phyloP scores from a whole-genome alignment of 2,888 invertebrate genomes.

The Callyntrura sp. region DNA sequence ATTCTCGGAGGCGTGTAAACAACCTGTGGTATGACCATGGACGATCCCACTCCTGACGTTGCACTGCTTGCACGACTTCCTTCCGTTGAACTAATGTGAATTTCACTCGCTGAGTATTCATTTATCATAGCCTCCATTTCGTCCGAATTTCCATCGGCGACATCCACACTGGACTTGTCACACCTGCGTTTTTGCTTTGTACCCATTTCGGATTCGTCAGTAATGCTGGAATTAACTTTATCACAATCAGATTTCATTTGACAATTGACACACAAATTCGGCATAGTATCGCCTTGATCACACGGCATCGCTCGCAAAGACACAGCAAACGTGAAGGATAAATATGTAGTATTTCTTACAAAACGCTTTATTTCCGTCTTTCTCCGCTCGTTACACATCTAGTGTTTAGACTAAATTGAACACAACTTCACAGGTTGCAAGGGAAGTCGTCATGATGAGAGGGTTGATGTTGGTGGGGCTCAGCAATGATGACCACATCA shows the following conservation, averaged over 20 bases:
- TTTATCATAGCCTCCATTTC: slow-evolving; percentile 17
- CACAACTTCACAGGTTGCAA: neutral
- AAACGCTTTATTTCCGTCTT: neutral
- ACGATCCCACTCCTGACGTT: neutral
- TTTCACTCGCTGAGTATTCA: slow-evolving; percentile 34
- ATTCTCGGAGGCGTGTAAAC: slow-evolving; percentile 64
- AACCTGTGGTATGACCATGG: slow-evolving; percentile 58
- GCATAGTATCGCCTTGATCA: neutral
- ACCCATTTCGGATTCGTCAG: slow-evolving; percentile 11
- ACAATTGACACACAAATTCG: slow-evolving; percentile 31
- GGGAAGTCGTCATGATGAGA: neutral
- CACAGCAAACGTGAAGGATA: neutral
- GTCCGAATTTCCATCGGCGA: neutral
- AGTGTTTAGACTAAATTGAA: neutral
- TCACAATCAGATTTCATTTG: slow-evolving; percentile 55
- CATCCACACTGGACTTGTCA: neutral
- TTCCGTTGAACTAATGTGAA: slow-evolving; percentile 7
- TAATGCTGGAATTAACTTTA: neutral
- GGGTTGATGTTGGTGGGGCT: neutral
- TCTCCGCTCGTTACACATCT: neutral
- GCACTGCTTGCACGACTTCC: neutral
- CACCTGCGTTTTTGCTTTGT: neutral
- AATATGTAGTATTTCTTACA: neutral
- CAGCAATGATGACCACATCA: neutral
- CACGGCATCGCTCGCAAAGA: neutral